Conservation (phyloP, 2,888 invertebrate species). For the Ophonus ardosiacus region DNA sequence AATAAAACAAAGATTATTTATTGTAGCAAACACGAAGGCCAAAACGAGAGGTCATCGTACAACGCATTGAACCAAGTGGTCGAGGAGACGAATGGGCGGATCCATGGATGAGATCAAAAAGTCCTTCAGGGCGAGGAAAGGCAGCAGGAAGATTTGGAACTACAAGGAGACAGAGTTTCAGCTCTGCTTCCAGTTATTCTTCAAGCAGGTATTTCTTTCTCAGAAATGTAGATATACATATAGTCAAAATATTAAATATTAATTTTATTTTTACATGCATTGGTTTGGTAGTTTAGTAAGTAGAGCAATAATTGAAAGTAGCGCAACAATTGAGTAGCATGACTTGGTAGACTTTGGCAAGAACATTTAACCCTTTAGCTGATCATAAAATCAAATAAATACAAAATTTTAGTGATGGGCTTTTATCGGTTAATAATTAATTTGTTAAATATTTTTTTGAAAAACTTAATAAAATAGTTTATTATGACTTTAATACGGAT, state of each 20-base stretch:
- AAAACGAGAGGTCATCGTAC: constrained; percentile 86
- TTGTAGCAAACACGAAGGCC: constrained; percentile 76
- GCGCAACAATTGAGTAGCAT: neutral
- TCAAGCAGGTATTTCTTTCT: constrained; percentile 77
- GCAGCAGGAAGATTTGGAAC: constrained; percentile 75
- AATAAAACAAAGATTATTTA: constrained; percentile 2
- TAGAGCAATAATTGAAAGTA: neutral
- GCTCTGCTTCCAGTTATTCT: constrained; percentile 84
- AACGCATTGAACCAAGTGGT: constrained; percentile 78
- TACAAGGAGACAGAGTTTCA: constrained; percentile 81
- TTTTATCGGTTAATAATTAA: too few species aligned
- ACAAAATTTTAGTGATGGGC: too few species aligned
- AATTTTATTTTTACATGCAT: too few species aligned
- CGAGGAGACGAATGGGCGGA: constrained; percentile 95
- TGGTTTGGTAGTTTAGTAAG: neutral
- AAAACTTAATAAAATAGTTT: too few species aligned
- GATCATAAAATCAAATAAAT: neutral
- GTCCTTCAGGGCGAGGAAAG: constrained; percentile 80
- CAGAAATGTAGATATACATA: too few species aligned
- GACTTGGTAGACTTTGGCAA: neutral
- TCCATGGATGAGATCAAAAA: constrained; percentile 93
- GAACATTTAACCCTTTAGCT: constrained; percentile 15
- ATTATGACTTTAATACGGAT: too few species aligned
- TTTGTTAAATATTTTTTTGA: too few species aligned
- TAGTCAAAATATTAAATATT: too few species aligned